Conservation (phyloP, 2,797 vertebrate species). For the Chanos chanos region DNA sequence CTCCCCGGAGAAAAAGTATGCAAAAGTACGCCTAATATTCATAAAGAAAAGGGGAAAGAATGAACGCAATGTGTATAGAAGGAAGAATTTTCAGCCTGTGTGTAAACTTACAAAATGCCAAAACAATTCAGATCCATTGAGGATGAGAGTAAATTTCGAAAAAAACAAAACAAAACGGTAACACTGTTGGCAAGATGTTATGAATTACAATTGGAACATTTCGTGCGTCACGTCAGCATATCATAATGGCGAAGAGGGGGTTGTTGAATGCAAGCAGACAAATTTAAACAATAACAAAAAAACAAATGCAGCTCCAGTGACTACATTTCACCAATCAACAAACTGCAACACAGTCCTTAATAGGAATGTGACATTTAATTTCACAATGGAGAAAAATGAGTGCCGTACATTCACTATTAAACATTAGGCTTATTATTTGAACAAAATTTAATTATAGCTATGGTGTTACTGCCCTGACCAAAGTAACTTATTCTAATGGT, state of each 20-base stretch:
- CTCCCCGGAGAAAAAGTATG: conserved; percentile 27
- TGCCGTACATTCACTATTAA: too few species aligned
- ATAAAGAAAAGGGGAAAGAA: conserved; percentile 31
- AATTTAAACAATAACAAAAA: too few species aligned
- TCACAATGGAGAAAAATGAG: too few species aligned
- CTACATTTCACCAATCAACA: too few species aligned
- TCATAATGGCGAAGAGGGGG: neutral
- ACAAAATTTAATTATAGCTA: too few species aligned
- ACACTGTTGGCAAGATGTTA: conserved; percentile 14
- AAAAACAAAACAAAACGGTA: conserved; percentile 19
- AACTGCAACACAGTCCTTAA: too few species aligned
- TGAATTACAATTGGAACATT: conserved; percentile 11
- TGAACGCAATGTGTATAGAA: conserved; percentile 26
- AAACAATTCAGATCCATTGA: conserved; percentile 37
- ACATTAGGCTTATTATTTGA: too few species aligned
- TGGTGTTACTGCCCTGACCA: too few species aligned
- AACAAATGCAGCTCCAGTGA: too few species aligned
- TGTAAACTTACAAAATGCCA: conserved; percentile 34
- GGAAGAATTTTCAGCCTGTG: conserved; percentile 4
- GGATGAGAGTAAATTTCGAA: conserved; percentile 34
- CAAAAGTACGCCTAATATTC: conserved; percentile 44
- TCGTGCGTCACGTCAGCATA: conserved; percentile 5
- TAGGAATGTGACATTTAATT: too few species aligned
- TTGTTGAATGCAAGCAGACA: neutral
- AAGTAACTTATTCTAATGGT: too few species aligned